Evolutionary conservation across 2,888 invertebrate genomes (phyloP), one percentile per base, ranked within the genome.

Genomic region (Drosophila cognata): DNA sequence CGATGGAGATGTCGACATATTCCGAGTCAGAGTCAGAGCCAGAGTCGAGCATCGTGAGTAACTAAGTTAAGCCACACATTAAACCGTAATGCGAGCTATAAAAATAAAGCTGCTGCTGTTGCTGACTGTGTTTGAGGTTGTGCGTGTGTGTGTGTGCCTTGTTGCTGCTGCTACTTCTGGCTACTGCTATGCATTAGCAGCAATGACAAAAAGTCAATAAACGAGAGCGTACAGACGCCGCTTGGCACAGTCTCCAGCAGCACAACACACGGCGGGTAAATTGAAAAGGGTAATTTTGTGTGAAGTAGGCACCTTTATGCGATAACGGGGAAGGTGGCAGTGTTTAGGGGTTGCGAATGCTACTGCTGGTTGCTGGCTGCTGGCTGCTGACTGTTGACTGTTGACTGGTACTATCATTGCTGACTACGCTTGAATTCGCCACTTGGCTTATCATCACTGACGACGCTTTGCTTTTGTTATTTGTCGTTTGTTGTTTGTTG

Each of bases 241-340:
- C 57, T 55, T 53, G 63, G 58, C 72, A 59, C 67, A 55, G n/a
- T 28, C 61, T 11, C 13, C 58, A 43, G 38, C 28, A 38, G 59
- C 18, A 38, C 56, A 48, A 16, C 67, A 50, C 60, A 67, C 46
- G 73, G 76, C 62, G 71, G 71, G 85, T 82, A 90, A 90, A 90
- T 91, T 90, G 90, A 90, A 90, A 90, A 88, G 90, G 90, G 91
- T 90, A 91, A 90, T 90, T 90, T 90, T 87, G 91, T 91, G 91
- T 88, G 88, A 90, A 89, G 90, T 83, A 87, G 84, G 84, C 84
- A 85, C 88, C 89, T 88, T 87, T 82, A 79, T 79, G 68, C 72
- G 66, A 71, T 63, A 63, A 71, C 76, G 53, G 62, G 31, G 48
- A 61, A 56, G 16, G 46, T 46, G 46, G 46, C 46, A 25, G 16